A percentile compares a stretch with the other conserved stretches of the same genome.
phyloP scores from a whole-genome alignment of 1,140 invertebrate species.

The Lutraria rhynchaena region DNA sequence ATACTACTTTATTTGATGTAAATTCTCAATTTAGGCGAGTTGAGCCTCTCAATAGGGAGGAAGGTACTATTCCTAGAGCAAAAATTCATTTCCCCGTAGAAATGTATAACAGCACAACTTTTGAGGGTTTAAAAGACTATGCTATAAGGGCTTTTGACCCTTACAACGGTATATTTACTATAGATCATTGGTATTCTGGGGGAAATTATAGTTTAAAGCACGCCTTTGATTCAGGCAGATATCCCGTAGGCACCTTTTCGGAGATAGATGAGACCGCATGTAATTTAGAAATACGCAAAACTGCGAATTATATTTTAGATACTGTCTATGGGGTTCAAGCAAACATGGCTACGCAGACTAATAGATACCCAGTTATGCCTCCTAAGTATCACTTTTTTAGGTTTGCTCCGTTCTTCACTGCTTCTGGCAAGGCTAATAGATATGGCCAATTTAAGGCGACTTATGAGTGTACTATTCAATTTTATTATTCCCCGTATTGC shows the following conservation, averaged over 20 bases:
- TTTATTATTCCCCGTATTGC: no score
- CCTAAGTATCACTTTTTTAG: neutral
- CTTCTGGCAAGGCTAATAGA: neutral
- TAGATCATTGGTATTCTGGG: no score
- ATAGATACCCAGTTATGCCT: no score
- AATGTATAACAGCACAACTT: neutral
- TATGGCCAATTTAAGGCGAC: no score
- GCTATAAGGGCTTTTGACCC: no score
- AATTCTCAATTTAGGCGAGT: neutral
- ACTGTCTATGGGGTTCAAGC: no score
- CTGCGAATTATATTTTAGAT: no score
- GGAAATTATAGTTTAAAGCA: no score
- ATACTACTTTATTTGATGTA: neutral
- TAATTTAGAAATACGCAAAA: neutral
- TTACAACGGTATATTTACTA: no score
- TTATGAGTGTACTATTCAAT: no score
- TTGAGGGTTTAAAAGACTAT: neutral
- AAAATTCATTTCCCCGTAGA: no score
- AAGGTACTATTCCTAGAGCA: neutral
- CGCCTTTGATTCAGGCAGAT: neutral
- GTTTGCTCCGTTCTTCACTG: constrained; percentile 20
- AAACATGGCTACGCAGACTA: no score
- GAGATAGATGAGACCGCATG: neutral
- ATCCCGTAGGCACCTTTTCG: constrained; percentile 2
- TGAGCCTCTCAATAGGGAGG: neutral